Percentiles rank a stretch among this genome's conserved stretches.
phyloP scores from a whole-genome alignment of 2,797 vertebrate species.

The Mormyrops boulengeri region DNA sequence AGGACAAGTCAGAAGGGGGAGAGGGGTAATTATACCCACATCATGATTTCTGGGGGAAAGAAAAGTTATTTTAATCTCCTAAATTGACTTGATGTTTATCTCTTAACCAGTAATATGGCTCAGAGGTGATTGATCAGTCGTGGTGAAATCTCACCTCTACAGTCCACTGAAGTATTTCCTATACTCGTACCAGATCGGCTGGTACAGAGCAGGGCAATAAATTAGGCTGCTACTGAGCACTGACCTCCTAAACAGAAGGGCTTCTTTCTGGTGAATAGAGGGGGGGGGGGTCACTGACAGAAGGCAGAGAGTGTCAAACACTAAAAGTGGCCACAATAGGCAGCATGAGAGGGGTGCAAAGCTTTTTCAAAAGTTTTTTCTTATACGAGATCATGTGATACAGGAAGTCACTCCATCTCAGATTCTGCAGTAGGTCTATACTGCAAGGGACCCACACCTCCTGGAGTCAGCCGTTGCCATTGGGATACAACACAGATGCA shows the following conservation, averaged over 20 bases:
- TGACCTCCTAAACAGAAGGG: neutral
- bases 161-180: neutral
- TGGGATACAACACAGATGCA: neutral
- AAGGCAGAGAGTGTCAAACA: neutral
- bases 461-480: neutral
- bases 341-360: neutral
- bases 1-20: neutral
- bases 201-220: conserved; percentile 15
- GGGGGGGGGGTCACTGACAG: neutral
- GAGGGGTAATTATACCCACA: neutral
- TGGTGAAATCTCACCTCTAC: neutral
- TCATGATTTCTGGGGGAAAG: neutral
- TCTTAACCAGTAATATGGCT: neutral
- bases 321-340: neutral
- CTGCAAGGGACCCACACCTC: conserved; percentile 14
- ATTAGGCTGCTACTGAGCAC: neutral
- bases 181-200: conserved; percentile 15
- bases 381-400: no score
- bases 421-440: conserved; percentile 25
- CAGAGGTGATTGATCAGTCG: neutral
- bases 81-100: neutral
- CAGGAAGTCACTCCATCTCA: neutral
- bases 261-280: neutral
- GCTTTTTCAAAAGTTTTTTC: neutral
- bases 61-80: neutral